Evolutionary conservation across 2,113 vertebrate genomes (phyloP).

Genomic region (Brienomyrus brachyistius): DNA sequence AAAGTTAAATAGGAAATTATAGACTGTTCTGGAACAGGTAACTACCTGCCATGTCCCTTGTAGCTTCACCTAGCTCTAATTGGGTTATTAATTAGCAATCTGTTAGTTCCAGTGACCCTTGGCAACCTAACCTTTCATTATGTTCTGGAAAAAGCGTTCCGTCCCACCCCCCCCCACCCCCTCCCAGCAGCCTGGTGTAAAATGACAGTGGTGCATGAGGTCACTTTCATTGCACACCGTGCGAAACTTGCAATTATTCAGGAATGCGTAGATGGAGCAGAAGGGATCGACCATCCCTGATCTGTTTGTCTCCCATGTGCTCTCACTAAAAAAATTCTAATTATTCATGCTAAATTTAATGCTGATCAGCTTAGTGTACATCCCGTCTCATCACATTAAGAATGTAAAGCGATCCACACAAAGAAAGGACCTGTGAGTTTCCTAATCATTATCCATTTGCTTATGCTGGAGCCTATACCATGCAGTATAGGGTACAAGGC

Average conservation of each 20-base stretch:
- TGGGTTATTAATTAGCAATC: slow-evolving; percentile 14
- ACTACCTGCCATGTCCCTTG: slow-evolving; percentile 8
- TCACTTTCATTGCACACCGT: not conserved
- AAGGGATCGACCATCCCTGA: not conserved
- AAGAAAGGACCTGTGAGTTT: not conserved
- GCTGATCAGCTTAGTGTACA: not conserved
- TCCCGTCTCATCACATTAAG: not conserved
- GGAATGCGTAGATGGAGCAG: not conserved
- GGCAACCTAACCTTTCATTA: slow-evolving; percentile 9
- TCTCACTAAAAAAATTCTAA: not conserved
- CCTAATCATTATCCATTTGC: not conserved
- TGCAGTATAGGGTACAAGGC: not conserved
- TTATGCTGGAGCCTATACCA: not conserved
- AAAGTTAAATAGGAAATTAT: slow-evolving; percentile 11
- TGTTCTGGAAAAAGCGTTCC: not conserved
- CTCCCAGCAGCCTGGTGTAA: not conserved
- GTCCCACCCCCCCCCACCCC: not conserved
- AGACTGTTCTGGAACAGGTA: slow-evolving; percentile 7
- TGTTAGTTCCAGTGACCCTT: not conserved
- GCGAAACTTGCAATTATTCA: not conserved
- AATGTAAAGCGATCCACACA: not conserved
- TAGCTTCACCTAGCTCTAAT: not conserved
- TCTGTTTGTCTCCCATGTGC: not conserved
- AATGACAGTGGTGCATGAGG: not conserved
- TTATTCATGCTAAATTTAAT: not conserved